Conservation (phyloP, 2,113 vertebrate species). For the Australoheros scitulus region DNA sequence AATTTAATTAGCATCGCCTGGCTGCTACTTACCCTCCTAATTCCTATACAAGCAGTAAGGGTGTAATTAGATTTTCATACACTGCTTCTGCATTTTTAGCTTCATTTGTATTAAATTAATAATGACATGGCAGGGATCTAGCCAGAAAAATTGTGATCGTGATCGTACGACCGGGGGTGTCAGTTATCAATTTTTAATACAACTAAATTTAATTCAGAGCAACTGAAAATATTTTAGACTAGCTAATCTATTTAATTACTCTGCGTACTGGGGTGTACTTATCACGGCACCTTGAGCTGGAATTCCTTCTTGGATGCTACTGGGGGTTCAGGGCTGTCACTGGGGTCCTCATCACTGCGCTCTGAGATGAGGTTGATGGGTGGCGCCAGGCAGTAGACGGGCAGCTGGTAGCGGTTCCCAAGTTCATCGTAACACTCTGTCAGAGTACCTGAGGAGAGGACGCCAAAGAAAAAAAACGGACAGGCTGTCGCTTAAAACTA, state of each 20-base stretch:
- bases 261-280: neutral
- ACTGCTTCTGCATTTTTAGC: neutral
- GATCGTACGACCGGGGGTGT: no score
- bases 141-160: no score
- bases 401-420: slow-evolving; percentile 96
- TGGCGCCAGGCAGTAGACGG: slow-evolving; percentile 94
- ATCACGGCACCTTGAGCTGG: slow-evolving; percentile 85
- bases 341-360: slow-evolving; percentile 88
- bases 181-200: neutral
- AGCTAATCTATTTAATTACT: neutral
- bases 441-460: slow-evolving; percentile 84
- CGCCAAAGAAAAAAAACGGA: neutral
- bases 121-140: neutral
- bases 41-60: neutral
- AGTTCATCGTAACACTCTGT: slow-evolving; percentile 97
- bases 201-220: no score
- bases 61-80: neutral
- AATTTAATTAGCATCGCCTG: neutral
- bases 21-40: neutral
- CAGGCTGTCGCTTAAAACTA: neutral
- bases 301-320: slow-evolving; percentile 88
- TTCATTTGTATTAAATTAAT: neutral
- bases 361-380: slow-evolving; percentile 95
- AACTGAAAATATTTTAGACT: no score
- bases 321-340: slow-evolving; percentile 83